Base-by-base conservation (phyloP, 2,113 vertebrate genomes). In the Brachyistius frenatus region DNA sequence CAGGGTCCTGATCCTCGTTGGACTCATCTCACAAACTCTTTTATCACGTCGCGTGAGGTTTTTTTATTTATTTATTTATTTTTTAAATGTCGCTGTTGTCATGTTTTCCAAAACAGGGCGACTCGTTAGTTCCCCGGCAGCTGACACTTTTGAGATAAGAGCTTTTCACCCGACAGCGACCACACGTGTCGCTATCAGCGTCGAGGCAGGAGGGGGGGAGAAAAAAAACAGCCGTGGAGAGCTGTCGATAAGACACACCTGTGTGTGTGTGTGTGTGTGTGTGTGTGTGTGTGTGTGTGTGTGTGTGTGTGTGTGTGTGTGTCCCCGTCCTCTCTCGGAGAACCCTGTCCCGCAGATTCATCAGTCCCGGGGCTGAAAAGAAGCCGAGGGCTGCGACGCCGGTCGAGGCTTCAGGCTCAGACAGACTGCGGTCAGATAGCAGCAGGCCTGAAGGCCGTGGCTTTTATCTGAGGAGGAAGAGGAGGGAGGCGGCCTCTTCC, bases 121-220 rank as follows among this genome's bases (percentile, higher is more conserved):
- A 23, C 36, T 41, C 32, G 3, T 55, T 10, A 6, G 39, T 35
- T 62, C 13, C n/a, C 63, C 30, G 58, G 39, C 64, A 76, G 63
- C 66, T 77, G 83, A 46, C 61, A 64, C 61, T 57, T 56, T 68
- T 52, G 56, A 84, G 86, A 89, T 89, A 86, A 83, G 60, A 73
- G 60, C 46, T 57, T 76, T 68, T 78, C 53, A 36, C 31, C 44
- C 49, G 11, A 14, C 49, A 58, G 65, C n/a, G 1, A 36, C 36
- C 41, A 30, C 35, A 46, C 30, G 13, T 36, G 39, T 69, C 53
- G 7, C 84, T 83, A 81, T 88, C 84, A 67, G 81, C 35, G 1
- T 61, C 55, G 23, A n/a, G 70, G 41, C 84, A 83, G 86, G 79
- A 76, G 50, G 81, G 23, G 23, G 23, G 1, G 23, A 23, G 23